Evolutionary conservation across 2,113 vertebrate species (phyloP).

Genomic region (Heloderma charlesbogerti): DNA sequence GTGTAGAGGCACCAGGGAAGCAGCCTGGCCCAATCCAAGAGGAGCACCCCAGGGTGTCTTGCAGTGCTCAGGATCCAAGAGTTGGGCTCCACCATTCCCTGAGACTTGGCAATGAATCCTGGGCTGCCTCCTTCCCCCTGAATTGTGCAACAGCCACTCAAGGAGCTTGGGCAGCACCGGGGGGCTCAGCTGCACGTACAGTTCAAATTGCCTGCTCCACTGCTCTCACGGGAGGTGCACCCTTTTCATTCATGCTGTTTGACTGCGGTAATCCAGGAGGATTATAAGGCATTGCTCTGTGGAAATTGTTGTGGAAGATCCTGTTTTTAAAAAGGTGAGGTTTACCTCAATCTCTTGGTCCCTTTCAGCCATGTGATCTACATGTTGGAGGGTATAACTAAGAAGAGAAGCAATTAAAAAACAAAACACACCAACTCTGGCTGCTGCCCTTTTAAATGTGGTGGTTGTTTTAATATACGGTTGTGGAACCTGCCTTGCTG

Average conservation of each 20-base stretch:
- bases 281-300: neutral
- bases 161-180: neutral
- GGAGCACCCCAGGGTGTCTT: neutral
- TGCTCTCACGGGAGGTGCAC: neutral
- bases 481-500: conserved; percentile 52
- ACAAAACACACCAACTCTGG: neutral
- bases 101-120: neutral
- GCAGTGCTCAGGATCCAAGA: neutral
- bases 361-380: neutral
- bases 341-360: neutral
- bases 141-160: neutral
- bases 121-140: too few relatives aligned
- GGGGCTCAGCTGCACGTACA: neutral
- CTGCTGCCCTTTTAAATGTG: conserved; percentile 44
- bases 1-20: neutral
- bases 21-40: neutral
- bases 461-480: conserved; percentile 27
- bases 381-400: neutral
- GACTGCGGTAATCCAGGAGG: neutral
- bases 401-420: neutral
- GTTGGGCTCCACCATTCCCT: neutral
- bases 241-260: neutral
- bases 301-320: neutral
- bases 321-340: neutral
- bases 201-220: too few relatives aligned